A percentile compares a stretch with the other conserved stretches of the same genome.
Conservation (phyloP, 2,113 vertebrate species). For the Pteruthius melanotis region DNA sequence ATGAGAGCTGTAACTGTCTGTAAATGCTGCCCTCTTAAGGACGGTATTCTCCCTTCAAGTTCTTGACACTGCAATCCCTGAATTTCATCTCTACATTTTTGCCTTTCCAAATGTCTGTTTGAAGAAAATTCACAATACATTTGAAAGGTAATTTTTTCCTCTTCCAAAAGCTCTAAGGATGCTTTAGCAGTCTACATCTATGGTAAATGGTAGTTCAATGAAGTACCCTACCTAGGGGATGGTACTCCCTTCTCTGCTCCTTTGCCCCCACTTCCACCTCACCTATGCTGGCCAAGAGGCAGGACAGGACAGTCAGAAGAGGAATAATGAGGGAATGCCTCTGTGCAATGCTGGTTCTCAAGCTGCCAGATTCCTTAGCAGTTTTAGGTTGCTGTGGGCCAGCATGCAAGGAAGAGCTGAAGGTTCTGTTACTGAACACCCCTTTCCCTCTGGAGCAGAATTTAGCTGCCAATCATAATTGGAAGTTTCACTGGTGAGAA, state of each 20-base stretch:
- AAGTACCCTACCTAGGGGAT: too few relatives aligned
- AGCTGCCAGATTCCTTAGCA: neutral
- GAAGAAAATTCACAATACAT: neutral
- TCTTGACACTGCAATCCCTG: neutral
- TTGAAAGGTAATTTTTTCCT: neutral
- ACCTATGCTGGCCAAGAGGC: fast-evolving
- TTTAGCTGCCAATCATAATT: neutral
- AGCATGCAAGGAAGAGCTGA: neutral
- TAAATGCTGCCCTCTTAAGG: neutral
- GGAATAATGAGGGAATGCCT: neutral
- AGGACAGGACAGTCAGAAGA: neutral
- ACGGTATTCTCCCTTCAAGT: neutral
- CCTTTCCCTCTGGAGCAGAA: neutral
- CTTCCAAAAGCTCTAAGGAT: neutral
- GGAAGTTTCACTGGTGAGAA: neutral
- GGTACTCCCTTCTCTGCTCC: neutral
- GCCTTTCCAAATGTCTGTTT: fast-evolving
- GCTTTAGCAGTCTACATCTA: neutral
- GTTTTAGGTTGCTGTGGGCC: neutral
- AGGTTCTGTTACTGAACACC: neutral
- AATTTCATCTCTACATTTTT: neutral
- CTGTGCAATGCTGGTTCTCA: neutral
- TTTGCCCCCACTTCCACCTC: neutral
- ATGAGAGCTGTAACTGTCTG: neutral
- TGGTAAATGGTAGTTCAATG: neutral